phyloP scores from a whole-genome alignment of 2,113 vertebrate genomes.

The Lanius ludovicianus region DNA sequence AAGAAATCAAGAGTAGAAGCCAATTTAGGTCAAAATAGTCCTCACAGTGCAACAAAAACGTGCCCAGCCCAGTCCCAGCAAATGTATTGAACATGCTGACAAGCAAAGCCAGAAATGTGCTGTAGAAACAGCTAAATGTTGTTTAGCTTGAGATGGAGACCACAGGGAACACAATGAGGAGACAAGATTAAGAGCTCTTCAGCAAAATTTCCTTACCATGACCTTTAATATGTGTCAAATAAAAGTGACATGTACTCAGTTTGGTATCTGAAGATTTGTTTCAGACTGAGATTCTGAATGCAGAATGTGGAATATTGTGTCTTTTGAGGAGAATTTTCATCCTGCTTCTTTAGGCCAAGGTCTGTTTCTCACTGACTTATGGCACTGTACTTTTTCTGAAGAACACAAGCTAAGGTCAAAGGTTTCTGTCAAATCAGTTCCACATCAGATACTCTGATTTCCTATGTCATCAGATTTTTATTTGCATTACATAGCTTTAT shows the following conservation, averaged over 20 bases:
- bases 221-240: not conserved
- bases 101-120: not conserved
- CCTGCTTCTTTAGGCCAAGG: not conserved
- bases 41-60: not conserved
- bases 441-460: not conserved
- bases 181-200: not conserved
- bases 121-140: not conserved
- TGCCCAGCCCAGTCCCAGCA: not conserved
- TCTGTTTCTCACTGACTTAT: not conserved
- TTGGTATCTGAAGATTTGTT: not conserved
- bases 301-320: not conserved
- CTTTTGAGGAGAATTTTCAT: not conserved
- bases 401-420: not conserved
- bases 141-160: not conserved
- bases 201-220: not conserved
- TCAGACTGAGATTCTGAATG: not conserved
- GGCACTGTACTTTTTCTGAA: not conserved
- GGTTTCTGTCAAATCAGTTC: constrained; percentile 17
- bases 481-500: not conserved
- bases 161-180: not conserved
- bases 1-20: not conserved
- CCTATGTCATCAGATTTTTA: not conserved
- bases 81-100: not conserved
- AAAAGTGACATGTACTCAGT: not conserved
- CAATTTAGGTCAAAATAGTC: not conserved